A percentile compares a stretch with the other conserved stretches of the same genome.
phyloP scores from a whole-genome alignment of 2,113 vertebrate genomes.

The Circaetus gallicus region DNA sequence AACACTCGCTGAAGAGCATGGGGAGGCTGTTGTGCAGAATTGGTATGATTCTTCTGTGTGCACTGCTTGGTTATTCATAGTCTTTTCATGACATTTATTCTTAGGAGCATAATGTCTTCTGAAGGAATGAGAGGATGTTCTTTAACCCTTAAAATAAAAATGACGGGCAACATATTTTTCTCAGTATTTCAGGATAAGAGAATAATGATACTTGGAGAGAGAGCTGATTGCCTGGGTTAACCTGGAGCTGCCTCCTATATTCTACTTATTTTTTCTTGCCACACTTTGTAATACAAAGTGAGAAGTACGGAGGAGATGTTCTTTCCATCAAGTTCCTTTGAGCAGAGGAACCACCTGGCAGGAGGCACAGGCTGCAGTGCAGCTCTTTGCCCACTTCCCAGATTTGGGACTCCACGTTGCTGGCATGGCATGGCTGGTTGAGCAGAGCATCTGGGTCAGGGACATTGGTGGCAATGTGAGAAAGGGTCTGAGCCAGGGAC shows the following conservation, averaged over 20 bases:
- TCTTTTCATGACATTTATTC: background rate
- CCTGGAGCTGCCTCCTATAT: background rate
- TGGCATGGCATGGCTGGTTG: background rate
- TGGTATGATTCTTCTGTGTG: background rate
- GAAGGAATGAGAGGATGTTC: background rate
- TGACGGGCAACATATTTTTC: background rate
- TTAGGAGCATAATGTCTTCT: background rate
- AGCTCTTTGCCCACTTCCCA: background rate
- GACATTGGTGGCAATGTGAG: background rate
- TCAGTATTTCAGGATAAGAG: background rate
- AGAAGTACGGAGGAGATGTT: background rate
- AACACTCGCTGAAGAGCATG: background rate
- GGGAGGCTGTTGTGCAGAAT: background rate
- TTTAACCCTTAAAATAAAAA: conserved; percentile 34
- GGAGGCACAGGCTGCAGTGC: background rate
- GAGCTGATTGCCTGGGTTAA: background rate
- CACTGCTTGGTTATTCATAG: background rate
- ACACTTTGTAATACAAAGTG: background rate
- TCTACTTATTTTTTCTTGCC: background rate
- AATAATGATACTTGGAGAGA: background rate
- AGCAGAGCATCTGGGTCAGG: background rate
- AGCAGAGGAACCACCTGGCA: background rate
- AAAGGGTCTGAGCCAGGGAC: background rate
- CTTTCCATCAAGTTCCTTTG: background rate
- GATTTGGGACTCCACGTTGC: background rate